Evolutionary conservation across 2,113 vertebrate genomes (phyloP).

Genomic region (Pionites leucogaster): DNA sequence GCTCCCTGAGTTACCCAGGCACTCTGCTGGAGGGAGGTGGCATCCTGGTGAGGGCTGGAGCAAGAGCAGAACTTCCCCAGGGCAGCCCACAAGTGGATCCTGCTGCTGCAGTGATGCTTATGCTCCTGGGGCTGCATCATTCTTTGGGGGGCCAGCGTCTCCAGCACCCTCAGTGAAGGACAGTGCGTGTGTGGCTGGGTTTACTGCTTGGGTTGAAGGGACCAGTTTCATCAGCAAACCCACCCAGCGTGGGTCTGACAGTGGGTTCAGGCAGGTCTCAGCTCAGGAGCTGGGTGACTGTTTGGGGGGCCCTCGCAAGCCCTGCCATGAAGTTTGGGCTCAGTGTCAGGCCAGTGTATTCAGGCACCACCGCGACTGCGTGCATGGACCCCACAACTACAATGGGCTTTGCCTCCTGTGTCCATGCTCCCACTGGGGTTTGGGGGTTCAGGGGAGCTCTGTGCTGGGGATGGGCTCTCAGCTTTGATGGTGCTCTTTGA

Average conservation of each 20-base stretch:
- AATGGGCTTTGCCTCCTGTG: too few relatives aligned
- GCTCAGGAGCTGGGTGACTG: background rate
- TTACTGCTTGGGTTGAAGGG: background rate
- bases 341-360: background rate
- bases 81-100: background rate
- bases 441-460: background rate
- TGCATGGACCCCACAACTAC: accelerated
- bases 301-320: background rate
- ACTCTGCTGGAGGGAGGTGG: background rate
- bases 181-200: background rate
- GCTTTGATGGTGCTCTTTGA: background rate
- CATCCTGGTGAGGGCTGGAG: background rate
- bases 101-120: background rate
- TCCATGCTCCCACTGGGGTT: accelerated
- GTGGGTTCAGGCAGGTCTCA: background rate
- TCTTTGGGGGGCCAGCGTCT: accelerated
- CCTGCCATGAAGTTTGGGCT: background rate
- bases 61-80: background rate
- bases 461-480: background rate
- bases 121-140: background rate
- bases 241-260: background rate
- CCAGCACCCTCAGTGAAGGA: background rate
- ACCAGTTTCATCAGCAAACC: background rate
- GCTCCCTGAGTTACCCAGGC: background rate
- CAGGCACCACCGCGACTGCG: background rate